Evolutionary conservation across 2,797 vertebrate genomes (phyloP), one percentile per base, ranked within the genome.

Genomic region (Gymnothorax javanicus): DNA sequence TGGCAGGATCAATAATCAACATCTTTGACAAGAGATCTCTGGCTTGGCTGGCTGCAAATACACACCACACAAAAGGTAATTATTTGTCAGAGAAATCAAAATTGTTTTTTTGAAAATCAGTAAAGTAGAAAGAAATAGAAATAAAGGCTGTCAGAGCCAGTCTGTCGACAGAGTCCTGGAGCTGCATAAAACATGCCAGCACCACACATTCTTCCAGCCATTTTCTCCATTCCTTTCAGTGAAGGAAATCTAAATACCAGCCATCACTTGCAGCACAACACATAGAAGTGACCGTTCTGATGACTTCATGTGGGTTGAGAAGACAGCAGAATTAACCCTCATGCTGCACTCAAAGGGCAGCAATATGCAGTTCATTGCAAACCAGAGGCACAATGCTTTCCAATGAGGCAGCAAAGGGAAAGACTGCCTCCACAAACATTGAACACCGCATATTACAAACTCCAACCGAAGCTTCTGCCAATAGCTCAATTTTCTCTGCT

Each of bases 21-120:
- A 99, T 99, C 97, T 99, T 99, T 86, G 98, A 99, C 94, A 99
- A 94, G 91, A 99, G 97, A 92, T 99, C 98, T 96, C 99, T 96
- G 94, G 99, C 98, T 96, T 99, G 99, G 93, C 99, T 99, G 84
- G 99, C 99, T 99, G 94, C 88, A 96, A 91, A 88, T 91, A 87
- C 60, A 81, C 92, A 92, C 25, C 8, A 57, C 25, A 83, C 67
- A 60, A 9, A 25, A 1, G 54, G 67, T 67, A 82, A 43, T 43
- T 43, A 43, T 43, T 56, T 69, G 50, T 81, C 52, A 2, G 77
- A 17, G 1, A 15, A 52, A 23, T 13, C 17, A 12, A 13, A 13
- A 7, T 60, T 82, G 27, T 20, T 0, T 43, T 50, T 15, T 54
- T 11, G 33, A 43, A 79, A 62, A 20, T 43, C 57, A 73, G 67